These are phyloP conservation scores for Eupithecia dodoneata DNA, from an alignment of 2,888 invertebrate genomes.

Conservation along the genomic window DNA sequence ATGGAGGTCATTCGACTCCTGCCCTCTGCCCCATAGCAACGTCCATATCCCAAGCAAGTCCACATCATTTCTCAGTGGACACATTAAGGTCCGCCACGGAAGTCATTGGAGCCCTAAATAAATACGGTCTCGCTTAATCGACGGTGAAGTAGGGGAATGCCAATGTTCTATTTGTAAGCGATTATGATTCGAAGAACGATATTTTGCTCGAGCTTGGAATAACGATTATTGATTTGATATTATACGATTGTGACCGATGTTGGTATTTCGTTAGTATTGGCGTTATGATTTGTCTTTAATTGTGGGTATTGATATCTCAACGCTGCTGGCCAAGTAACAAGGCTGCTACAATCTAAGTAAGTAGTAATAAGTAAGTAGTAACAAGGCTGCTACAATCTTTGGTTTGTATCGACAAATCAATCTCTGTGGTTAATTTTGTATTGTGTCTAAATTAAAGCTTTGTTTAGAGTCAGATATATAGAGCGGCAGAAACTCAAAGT, in stretches of 20 bases:
- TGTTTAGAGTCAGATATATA: neutral
- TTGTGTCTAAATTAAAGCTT: neutral
- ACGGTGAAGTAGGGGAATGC: slow-evolving; percentile 69
- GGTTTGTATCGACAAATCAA: neutral
- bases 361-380: too few relatives aligned
- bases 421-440: neutral
- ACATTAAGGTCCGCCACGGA: slow-evolving; percentile 65
- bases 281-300: neutral
- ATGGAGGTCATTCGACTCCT: neutral
- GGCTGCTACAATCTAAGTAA: neutral
- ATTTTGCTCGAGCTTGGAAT: slow-evolving; percentile 33
- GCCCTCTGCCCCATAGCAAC: slow-evolving; percentile 27
- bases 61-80: slow-evolving; percentile 68
- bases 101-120: slow-evolving; percentile 72
- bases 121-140: slow-evolving; percentile 78
- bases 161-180: slow-evolving; percentile 59
- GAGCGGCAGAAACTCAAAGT: neutral
- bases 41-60: slow-evolving; percentile 55
- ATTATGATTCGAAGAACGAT: slow-evolving; percentile 43
- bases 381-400: too few relatives aligned
- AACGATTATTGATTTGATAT: neutral
- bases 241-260: neutral
- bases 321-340: neutral
- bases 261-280: neutral
- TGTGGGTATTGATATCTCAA: neutral